Evolutionary conservation across 1,140 invertebrate genomes (phyloP), one percentile per base, ranked within the genome.

Genomic region (Nebria ingens): DNA sequence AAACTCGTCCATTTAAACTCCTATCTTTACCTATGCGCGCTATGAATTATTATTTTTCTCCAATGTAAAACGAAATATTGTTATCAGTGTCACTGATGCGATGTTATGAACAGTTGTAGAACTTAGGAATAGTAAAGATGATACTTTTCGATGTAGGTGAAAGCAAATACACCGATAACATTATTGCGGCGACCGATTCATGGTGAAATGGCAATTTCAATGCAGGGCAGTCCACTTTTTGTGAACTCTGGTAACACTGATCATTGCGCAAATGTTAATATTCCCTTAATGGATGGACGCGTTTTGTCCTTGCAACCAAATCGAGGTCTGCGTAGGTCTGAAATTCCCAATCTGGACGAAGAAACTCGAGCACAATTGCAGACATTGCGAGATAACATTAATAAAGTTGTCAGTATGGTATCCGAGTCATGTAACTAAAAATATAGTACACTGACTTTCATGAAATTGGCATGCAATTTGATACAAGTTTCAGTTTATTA

Each of bases 141-240:
- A n/a, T n/a, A n/a, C n/a, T 42, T 19, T 57, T 54, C 23, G 49
- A 56, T 54, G 52, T 62, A 78, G 75, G 69, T 84, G 38, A 75
- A 75, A 51, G 77, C 77, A 0, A 77, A 82, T 53, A 78, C 77
- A 2, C 78, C 82, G 1, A 64, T 83, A 59, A 76, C 79, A 45
- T 65, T 83, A 15, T 60, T 84, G 42, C 69, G 82, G 23, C 74
- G 77, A 57, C 81, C 82, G 19, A 71, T 78, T 1, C 71, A 76
- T 57, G 82, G 82, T 1, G 82, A 85, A 69, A 79, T 82, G 69
- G 81, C 81, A 11, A 70, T 84, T 17, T 84, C 82, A 42, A 78
- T 83, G 73, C 74, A 78, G 19, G 81, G 82, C 15, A 83, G 81
- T 56, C 83, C 82, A 0, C 67, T 84, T 4, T 68, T 83, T 61